Evolutionary conservation across 2,888 invertebrate genomes (phyloP).

Genomic region (Rhimphoctona megacephalus): DNA sequence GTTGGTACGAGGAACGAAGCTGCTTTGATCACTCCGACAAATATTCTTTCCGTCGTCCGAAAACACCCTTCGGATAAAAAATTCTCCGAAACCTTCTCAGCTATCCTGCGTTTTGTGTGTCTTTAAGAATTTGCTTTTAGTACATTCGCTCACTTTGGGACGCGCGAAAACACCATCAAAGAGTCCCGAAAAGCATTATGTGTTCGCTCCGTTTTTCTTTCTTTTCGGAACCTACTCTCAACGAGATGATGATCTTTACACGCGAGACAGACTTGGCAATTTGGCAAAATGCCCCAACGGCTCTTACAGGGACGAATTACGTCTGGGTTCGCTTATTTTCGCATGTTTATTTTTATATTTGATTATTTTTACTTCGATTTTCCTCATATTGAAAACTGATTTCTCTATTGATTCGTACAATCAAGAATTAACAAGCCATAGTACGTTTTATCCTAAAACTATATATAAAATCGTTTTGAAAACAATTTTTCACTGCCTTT

Average conservation of each 20-base stretch:
- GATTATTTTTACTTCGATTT: neutral
- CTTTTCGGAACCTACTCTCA: neutral
- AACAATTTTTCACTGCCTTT: no score
- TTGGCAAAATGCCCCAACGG: constrained; percentile 4
- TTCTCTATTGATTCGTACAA: neutral
- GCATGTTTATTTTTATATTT: neutral
- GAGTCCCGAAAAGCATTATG: neutral
- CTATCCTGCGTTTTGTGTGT: neutral
- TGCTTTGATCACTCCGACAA: neutral
- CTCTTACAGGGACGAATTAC: neutral
- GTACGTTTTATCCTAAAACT: no score
- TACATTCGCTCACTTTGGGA: neutral
- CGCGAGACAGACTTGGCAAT: neutral
- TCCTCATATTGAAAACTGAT: neutral
- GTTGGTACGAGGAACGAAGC: neutral
- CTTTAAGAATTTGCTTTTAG: neutral
- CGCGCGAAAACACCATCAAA: neutral
- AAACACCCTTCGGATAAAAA: neutral
- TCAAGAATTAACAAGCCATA: no score
- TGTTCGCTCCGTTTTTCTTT: constrained; percentile 10
- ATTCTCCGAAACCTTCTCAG: neutral
- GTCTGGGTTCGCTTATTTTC: neutral
- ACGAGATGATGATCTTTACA: constrained; percentile 13
- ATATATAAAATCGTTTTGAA: no score
- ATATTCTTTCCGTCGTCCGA: neutral